Evolutionary conservation across 2,113 vertebrate species (phyloP).

Genomic region (Rhineura floridana): DNA sequence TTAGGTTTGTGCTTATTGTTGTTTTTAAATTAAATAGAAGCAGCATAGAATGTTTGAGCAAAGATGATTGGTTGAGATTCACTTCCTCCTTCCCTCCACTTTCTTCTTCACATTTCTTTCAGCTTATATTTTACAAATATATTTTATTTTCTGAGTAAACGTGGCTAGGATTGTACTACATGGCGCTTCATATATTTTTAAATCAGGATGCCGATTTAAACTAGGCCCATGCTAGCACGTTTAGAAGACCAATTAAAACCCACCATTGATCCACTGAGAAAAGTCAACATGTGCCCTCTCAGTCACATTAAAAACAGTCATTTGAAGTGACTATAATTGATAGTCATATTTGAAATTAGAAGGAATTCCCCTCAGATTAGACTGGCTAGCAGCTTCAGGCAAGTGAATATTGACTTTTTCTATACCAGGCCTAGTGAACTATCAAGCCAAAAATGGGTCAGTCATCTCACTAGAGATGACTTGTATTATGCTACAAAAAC

Average conservation of each 20-base stretch:
- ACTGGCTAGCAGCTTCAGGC: not conserved
- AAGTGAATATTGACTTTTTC: not conserved
- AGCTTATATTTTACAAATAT: not conserved
- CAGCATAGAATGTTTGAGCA: not conserved
- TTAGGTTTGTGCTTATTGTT: not conserved
- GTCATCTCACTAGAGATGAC: too few relatives aligned
- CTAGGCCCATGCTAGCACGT: not conserved
- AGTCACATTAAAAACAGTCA: not conserved
- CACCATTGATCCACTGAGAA: too few relatives aligned
- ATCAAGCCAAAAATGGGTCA: not conserved
- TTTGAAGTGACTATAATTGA: not conserved
- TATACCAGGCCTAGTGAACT: not conserved
- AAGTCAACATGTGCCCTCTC: not conserved
- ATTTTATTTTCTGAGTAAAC: not conserved
- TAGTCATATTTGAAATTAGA: not conserved
- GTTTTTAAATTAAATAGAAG: not conserved
- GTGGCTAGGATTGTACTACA: not conserved
- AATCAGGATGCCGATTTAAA: not conserved
- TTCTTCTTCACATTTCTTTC: not conserved
- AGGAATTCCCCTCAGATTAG: not conserved
- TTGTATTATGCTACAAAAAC: too few relatives aligned
- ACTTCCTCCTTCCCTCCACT: not conserved
- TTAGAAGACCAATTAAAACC: not conserved
- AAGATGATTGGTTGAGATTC: not conserved
- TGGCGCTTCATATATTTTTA: not conserved